Evolutionary conservation across 2,113 vertebrate species (phyloP), one percentile per base, ranked within the genome.

Genomic region (Sakesphorus luctuosus): DNA sequence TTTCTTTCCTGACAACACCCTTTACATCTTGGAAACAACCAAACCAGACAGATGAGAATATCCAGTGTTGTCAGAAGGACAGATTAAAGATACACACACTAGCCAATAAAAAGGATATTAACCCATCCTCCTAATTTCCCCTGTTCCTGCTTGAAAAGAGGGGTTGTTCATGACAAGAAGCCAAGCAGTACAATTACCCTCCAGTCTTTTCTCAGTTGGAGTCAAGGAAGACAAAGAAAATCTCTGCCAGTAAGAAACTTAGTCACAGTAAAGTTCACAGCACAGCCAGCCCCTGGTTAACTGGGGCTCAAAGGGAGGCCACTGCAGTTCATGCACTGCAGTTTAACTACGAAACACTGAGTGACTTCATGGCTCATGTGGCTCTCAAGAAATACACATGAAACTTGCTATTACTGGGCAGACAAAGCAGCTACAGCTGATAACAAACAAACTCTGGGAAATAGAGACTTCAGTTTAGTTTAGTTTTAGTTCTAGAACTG

Each of bases 1-100:
- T 73, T 95, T 90, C 62, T 83, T 96, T 97, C 95, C 87, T 83
- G 94, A 93, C 97, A 92, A 96, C 95, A 93, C 95, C 94, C 95
- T 96, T 87, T 63, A 85, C 46, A 79, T 61, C 87, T 83, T 84
- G 87, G 91, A 97, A 92, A 86, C 4, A 19, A 82, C 67, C 92
- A 89, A 95, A 97, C 80, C 9, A 81, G 67, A 43, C 83, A 94
- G 84, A 91, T 68, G 87, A 91, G 71, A 63, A 53, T 40, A 87
- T 44, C 90, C 77, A 95, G 38, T 76, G 72, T 33, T 82, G 11
- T 79, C 90, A 96, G 49, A 95, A 89, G 63, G 49, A 83, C 88
- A 94, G 87, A 97, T 77, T 90, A 94, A 93, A 92, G 68, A 84
- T 21, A 55, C 33, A 56, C 13, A 18, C 29, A 47, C 56, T 53